phyloP scores from a whole-genome alignment of 2,113 vertebrate species.

The Dicaeum eximium region DNA sequence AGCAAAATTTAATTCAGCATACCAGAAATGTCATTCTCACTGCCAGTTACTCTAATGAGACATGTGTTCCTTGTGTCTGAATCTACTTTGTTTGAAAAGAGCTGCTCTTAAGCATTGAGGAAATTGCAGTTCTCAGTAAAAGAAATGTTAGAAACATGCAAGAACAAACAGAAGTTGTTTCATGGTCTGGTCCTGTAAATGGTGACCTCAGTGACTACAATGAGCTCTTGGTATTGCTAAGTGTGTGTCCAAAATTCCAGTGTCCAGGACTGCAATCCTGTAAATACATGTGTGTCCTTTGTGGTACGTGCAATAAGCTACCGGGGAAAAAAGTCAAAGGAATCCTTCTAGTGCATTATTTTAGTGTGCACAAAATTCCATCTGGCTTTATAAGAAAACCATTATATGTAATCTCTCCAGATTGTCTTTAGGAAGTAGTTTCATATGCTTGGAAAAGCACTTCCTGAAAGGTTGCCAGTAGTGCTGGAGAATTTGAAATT shows the following conservation, averaged over 20 bases:
- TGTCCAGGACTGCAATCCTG: neutral
- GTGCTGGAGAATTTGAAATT: neutral
- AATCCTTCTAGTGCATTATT: neutral
- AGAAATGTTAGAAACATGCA: neutral
- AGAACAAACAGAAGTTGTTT: conserved; percentile 12
- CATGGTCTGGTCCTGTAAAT: neutral
- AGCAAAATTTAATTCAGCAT: neutral
- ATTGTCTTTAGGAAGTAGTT: neutral
- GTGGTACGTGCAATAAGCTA: neutral
- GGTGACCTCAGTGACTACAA: neutral
- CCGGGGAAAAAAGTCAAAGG: neutral
- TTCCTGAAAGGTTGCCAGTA: neutral
- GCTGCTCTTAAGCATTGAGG: neutral
- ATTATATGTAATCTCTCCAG: neutral
- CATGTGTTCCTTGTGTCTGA: neutral
- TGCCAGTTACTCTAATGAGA: neutral
- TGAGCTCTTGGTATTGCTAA: neutral
- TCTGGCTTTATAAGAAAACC: neutral
- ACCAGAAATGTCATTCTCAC: neutral
- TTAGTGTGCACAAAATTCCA: neutral
- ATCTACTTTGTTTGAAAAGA: conserved; percentile 15
- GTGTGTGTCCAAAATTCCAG: neutral
- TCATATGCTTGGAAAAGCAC: neutral
- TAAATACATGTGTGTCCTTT: neutral
- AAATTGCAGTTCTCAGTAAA: neutral